These are phyloP conservation scores for Rhamphomyia laevipes DNA, from an alignment of 2,888 invertebrate species.

Conservation along the genomic window DNA sequence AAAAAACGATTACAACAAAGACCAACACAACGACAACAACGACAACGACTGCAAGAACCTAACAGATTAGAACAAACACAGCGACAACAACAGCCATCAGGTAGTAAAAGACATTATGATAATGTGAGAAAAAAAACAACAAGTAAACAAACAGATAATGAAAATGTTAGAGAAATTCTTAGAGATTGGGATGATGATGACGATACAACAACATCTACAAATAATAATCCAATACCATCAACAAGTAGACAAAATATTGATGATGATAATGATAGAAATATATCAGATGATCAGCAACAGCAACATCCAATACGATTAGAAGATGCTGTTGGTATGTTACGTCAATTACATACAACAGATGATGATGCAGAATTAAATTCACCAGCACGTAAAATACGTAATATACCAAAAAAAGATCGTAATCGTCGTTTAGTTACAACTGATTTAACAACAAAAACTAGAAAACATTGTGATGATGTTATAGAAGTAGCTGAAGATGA, in stretches of 20 bases:
- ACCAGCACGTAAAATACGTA: constrained; percentile 26
- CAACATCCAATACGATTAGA: not conserved
- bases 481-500: constrained; percentile 1
- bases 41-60: too few relatives aligned
- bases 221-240: not conserved
- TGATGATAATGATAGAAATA: not conserved
- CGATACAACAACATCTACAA: too few relatives aligned
- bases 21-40: too few relatives aligned
- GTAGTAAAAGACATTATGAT: too few relatives aligned
- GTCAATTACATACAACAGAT: not conserved
- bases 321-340: not conserved
- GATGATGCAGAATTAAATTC: not conserved
- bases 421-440: constrained; percentile 21
- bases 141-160: not conserved
- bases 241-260: not conserved
- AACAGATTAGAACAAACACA: too few relatives aligned
- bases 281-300: not conserved
- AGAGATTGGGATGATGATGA: not conserved
- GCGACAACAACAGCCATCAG: too few relatives aligned
- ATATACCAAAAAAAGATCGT: constrained; percentile 37
- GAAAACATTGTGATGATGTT: not conserved
- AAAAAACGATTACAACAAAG: too few relatives aligned
- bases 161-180: not conserved
- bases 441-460: not conserved
- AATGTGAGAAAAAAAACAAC: too few relatives aligned